A percentile compares a stretch with the other conserved stretches of the same genome.
phyloP scores from a whole-genome alignment of 1,140 invertebrate species.

The Drosophila tristis region DNA sequence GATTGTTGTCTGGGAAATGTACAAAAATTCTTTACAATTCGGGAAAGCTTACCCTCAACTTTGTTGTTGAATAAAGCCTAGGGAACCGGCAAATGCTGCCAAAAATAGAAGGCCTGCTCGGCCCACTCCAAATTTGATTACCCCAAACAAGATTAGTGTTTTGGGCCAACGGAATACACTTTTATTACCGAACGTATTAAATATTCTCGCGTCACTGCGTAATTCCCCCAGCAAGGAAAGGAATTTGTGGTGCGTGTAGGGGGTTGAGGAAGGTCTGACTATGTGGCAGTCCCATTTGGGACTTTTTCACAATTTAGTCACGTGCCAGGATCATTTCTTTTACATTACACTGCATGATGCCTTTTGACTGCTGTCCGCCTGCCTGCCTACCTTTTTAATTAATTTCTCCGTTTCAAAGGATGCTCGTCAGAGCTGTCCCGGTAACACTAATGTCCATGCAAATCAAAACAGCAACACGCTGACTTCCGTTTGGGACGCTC shows the following conservation, averaged over 20 bases:
- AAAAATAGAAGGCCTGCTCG: conserved; percentile 2
- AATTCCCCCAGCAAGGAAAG: conserved; percentile 15
- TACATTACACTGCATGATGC: conserved; percentile 25
- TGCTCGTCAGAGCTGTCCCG: conserved; percentile 32
- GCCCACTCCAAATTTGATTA: conserved; percentile 36
- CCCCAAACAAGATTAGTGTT: conserved; percentile 72
- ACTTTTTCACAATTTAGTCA: conserved; percentile 78
- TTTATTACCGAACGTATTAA: conserved; percentile 77
- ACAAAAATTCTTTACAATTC: conserved; percentile 55
- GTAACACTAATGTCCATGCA: conserved; percentile 56
- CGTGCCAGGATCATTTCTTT: conserved; percentile 59
- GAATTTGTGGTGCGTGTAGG: conserved; percentile 44
- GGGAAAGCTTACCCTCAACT: conserved; percentile 46
- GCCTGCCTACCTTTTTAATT: conserved; percentile 70
- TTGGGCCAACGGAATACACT: conserved; percentile 63
- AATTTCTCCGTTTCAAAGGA: conserved; percentile 64
- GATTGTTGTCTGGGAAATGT: conserved; percentile 47
- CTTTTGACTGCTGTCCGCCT: neutral
- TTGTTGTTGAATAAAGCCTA: conserved; percentile 57
- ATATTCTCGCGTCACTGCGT: conserved; percentile 74
- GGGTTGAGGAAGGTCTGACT: conserved; percentile 7
- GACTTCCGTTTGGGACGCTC: conserved; percentile 60
- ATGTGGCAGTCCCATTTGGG: conserved; percentile 40
- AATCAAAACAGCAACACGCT: conserved; percentile 77
- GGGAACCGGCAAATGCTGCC: conserved; percentile 20